Evolutionary conservation across 2,797 vertebrate species (phyloP).

Genomic region (Sandelia bainsii): DNA sequence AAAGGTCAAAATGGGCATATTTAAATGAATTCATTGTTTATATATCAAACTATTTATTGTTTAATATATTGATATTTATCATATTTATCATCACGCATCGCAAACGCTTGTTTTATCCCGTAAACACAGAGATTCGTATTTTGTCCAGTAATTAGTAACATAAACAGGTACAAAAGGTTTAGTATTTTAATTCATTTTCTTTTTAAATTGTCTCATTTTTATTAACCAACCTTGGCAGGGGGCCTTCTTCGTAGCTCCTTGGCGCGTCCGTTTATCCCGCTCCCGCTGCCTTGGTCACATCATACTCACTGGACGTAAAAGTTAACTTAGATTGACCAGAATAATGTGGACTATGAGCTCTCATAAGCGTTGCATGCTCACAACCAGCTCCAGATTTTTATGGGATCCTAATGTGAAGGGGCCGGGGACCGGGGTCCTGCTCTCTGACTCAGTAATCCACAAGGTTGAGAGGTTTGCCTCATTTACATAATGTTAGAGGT

Average conservation of each 20-base stretch:
- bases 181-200: fast-evolving
- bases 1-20: slow-evolving; percentile 8
- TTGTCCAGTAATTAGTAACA: background rate
- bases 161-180: background rate
- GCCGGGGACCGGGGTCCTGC: slow-evolving; percentile 86
- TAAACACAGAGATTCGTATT: background rate
- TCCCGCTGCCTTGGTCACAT: slow-evolving; percentile 21
- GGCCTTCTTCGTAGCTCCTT: slow-evolving; percentile 42
- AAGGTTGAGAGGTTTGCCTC: slow-evolving; percentile 88
- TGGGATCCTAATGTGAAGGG: slow-evolving; percentile 82
- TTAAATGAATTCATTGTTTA: background rate
- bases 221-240: slow-evolving; percentile 70
- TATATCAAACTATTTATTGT: background rate
- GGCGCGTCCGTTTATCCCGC: slow-evolving; percentile 31
- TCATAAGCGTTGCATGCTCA: slow-evolving; percentile 54
- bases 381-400: slow-evolving; percentile 77
- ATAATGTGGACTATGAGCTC: slow-evolving; percentile 56
- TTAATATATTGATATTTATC: slow-evolving; percentile 2
- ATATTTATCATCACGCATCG: slow-evolving; percentile 5
- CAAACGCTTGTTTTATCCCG: background rate
- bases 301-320: slow-evolving; percentile 44
- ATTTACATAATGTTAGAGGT: slow-evolving; percentile 88
- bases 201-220: slow-evolving; percentile 11
- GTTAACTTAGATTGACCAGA: slow-evolving; percentile 40
- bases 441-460: slow-evolving; percentile 89